Conservation (phyloP, 2,888 invertebrate genomes). For the Drosophila subquinaria region DNA sequence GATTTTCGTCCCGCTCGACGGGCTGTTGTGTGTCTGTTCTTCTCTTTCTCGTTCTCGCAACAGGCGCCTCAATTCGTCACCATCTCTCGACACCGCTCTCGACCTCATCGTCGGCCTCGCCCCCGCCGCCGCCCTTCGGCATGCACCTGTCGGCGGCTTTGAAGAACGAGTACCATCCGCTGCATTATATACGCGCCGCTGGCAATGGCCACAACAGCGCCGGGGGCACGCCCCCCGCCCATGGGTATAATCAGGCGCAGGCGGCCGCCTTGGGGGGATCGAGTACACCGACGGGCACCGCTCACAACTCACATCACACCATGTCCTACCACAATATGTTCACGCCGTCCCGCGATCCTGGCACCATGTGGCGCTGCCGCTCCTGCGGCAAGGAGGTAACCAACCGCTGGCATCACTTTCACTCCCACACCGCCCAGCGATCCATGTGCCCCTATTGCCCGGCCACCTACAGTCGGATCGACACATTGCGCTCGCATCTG, state of each 20-base stretch:
- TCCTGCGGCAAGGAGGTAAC: conserved; percentile 94
- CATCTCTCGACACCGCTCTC: conserved; percentile 84
- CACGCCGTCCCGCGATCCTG: conserved; percentile 90
- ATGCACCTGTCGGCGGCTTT: conserved; percentile 84
- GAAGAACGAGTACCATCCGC: conserved; percentile 83
- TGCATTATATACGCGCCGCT: conserved; percentile 80
- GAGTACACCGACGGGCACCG: conserved; percentile 59
- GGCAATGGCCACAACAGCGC: conserved; percentile 70
- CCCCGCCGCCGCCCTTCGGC: conserved; percentile 82
- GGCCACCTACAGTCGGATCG: conserved; percentile 94
- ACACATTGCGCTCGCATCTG: conserved; percentile 93
- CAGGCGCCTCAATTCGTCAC: conserved; percentile 84
- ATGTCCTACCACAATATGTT: conserved; percentile 95
- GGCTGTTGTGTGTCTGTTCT: conserved; percentile 85
- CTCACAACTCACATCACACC: conserved; percentile 85
- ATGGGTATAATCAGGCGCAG: conserved; percentile 73
- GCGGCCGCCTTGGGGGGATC: conserved; percentile 50
- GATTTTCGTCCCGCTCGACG: conserved; percentile 85
- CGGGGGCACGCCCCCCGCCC: conserved; percentile 67
- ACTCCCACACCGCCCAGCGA: conserved; percentile 92
- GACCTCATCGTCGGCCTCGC: conserved; percentile 84
- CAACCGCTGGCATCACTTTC: conserved; percentile 95
- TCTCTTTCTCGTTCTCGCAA: conserved; percentile 85
- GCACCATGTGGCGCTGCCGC: conserved; percentile 92
- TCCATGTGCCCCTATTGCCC: conserved; percentile 94